phyloP scores from a whole-genome alignment of 2,888 invertebrate genomes.

The Chrysolina americana region DNA sequence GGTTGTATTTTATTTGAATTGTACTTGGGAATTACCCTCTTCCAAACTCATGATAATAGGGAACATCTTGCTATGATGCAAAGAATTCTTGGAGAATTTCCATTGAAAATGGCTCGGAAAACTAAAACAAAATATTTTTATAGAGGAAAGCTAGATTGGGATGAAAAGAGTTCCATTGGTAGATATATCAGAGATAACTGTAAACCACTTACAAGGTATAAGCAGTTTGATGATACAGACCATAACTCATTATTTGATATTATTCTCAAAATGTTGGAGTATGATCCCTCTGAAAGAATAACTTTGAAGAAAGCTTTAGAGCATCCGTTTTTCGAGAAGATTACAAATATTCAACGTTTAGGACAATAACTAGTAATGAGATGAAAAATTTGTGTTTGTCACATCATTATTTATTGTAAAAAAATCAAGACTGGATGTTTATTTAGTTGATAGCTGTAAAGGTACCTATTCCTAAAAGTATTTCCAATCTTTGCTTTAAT shows the following conservation, averaged over 20 bases:
- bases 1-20: constrained; percentile 99
- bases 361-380: too few species aligned
- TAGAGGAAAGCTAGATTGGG: constrained; percentile 98
- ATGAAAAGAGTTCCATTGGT: constrained; percentile 95
- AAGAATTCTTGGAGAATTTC: constrained; percentile 95
- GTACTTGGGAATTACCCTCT: constrained; percentile 97
- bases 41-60: constrained; percentile 99
- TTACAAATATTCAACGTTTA: constrained; percentile 61
- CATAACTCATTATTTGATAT: constrained; percentile 95
- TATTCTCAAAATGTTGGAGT: constrained; percentile 95
- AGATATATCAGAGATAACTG: constrained; percentile 98
- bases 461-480: too few species aligned
- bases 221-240: constrained; percentile 89
- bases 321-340: constrained; percentile 94
- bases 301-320: constrained; percentile 88
- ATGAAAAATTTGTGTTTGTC: too few species aligned
- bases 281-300: constrained; percentile 93
- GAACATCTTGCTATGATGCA: constrained; percentile 99
- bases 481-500: too few species aligned
- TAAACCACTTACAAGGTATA: constrained; percentile 93
- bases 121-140: constrained; percentile 98
- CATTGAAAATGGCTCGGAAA: constrained; percentile 91
- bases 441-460: too few species aligned
- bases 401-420: too few species aligned
- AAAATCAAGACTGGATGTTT: too few species aligned